Evolutionary conservation across 2,888 invertebrate genomes (phyloP).

Genomic region (Drosophila aldrichi): DNA sequence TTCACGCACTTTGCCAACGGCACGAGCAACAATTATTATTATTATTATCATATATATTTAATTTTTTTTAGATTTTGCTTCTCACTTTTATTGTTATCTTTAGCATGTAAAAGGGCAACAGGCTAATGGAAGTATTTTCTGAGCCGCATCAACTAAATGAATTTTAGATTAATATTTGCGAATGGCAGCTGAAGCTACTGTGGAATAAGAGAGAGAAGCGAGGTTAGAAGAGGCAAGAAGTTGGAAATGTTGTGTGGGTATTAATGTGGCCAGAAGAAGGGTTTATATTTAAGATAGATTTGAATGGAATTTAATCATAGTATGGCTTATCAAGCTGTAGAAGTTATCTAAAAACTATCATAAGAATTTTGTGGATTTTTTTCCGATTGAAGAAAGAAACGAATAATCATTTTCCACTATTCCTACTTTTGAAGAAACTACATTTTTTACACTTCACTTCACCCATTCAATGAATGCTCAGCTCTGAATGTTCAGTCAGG

Average conservation of each 20-base stretch:
- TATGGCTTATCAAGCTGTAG: no score
- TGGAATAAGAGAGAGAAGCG: not conserved
- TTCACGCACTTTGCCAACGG: conserved; percentile 71
- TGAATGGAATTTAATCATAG: not conserved
- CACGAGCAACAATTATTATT: conserved; percentile 47
- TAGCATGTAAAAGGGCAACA: conserved; percentile 17
- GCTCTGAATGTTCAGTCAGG: not conserved
- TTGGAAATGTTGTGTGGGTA: not conserved
- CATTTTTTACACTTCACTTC: not conserved
- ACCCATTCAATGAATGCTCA: not conserved
- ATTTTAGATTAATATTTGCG: not conserved
- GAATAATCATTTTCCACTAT: no score
- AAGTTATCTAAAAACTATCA: no score
- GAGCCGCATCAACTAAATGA: conserved; percentile 14
- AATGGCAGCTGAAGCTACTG: not conserved
- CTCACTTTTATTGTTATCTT: conserved; percentile 2
- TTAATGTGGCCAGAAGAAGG: not conserved
- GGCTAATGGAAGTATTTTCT: conserved; percentile 18
- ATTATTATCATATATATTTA: conserved; percentile 7
- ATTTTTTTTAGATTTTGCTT: not conserved
- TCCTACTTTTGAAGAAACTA: not conserved
- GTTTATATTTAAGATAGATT: not conserved
- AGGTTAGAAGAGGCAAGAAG: not conserved
- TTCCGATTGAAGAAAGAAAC: no score
- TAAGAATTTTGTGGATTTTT: no score